A percentile compares a stretch with the other conserved stretches of the same genome.
phyloP scores from a whole-genome alignment of 2,113 vertebrate species.

The Notarius quadriscutis region DNA sequence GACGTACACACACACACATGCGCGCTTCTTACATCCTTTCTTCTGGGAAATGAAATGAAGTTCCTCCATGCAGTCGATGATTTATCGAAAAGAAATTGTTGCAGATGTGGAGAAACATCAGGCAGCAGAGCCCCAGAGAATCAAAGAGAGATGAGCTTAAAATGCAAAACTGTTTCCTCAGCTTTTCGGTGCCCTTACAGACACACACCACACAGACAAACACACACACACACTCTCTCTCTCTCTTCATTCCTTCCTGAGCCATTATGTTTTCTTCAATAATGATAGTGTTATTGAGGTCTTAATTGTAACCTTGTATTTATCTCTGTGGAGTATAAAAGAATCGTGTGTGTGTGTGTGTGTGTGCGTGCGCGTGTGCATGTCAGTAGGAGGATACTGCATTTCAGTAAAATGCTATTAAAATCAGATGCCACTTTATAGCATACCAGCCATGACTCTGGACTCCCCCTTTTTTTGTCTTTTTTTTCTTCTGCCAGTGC shows the following conservation, averaged over 20 bases:
- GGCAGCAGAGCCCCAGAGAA: not conserved
- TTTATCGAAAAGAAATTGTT: constrained; percentile 35
- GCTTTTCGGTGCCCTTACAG: not conserved
- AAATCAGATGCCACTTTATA: constrained; percentile 17
- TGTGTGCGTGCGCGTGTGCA: constrained; percentile 3
- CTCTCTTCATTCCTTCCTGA: not conserved
- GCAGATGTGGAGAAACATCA: constrained; percentile 18
- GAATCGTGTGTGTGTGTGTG: not conserved
- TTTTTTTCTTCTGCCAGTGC: not conserved
- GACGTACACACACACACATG: constrained; percentile 17
- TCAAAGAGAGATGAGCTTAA: not conserved
- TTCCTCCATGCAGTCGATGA: constrained; percentile 28
- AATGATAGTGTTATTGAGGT: constrained; percentile 39
- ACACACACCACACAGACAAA: constrained; percentile 9
- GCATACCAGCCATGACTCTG: constrained; percentile 3
- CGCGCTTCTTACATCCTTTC: not conserved
- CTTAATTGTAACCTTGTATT: constrained; percentile 32
- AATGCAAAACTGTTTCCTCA: not conserved
- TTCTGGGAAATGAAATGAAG: constrained; percentile 6
- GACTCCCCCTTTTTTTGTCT: not conserved
- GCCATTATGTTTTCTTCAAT: not conserved
- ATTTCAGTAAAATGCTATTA: constrained; percentile 19
- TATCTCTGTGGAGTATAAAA: not conserved
- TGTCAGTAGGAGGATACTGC: not conserved
- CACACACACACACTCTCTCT: not conserved